These are phyloP conservation scores for Gila robusta DNA, from an alignment of 2,797 vertebrate genomes.

Conservation along the genomic window DNA sequence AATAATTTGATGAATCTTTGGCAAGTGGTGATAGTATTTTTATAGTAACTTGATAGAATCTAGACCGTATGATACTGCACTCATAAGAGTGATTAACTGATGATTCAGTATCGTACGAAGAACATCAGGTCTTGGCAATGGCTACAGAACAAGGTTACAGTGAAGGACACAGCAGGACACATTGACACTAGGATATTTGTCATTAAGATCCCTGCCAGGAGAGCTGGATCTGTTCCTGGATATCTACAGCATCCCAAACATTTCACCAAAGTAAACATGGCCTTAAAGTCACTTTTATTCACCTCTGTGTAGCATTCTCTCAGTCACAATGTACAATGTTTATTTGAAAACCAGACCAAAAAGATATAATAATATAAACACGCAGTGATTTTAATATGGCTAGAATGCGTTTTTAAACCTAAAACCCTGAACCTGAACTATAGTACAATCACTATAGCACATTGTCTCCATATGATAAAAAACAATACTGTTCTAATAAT, in stretches of 20 bases:
- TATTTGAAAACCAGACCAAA: not conserved
- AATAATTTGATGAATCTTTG: not conserved
- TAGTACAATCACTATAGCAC: not conserved
- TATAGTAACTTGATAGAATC: not conserved
- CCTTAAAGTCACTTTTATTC: not conserved
- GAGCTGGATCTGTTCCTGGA: constrained; percentile 50
- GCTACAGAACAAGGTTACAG: constrained; percentile 35
- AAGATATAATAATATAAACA: not conserved
- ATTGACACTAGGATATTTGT: constrained; percentile 50
- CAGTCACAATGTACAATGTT: not conserved
- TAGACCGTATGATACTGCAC: not conserved
- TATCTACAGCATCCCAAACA: not conserved
- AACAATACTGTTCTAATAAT: not conserved
- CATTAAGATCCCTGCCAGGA: constrained; percentile 40
- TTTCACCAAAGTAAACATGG: constrained; percentile 24
- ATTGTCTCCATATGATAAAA: not conserved
- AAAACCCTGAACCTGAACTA: not conserved
- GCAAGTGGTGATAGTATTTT: not conserved
- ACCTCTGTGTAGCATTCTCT: not conserved
- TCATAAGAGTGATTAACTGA: not conserved
- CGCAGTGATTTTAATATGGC: not conserved
- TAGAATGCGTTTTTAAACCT: not conserved
- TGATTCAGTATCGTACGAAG: not conserved
- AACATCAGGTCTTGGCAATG: constrained; percentile 4
- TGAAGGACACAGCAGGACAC: constrained; percentile 32